A percentile compares a stretch with the other conserved stretches of the same genome.
Conservation (phyloP, 2,113 vertebrate genomes). For the Callaeas wilsoni region DNA sequence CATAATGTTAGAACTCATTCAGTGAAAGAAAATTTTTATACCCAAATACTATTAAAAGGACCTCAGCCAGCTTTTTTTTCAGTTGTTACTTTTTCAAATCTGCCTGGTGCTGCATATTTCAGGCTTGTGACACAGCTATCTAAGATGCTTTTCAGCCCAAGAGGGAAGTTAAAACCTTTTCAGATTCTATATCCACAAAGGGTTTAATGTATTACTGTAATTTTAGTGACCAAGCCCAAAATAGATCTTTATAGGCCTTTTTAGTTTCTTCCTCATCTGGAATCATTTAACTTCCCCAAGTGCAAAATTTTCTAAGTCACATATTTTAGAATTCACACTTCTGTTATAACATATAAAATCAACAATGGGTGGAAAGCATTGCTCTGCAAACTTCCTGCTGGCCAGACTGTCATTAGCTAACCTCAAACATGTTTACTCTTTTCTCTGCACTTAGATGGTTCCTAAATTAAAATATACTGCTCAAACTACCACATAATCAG, state of each 20-base stretch:
- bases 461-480: not conserved
- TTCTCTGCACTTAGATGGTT: not conserved
- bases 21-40: not conserved
- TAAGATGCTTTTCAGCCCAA: not conserved
- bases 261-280: not conserved
- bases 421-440: not conserved
- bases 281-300: not conserved
- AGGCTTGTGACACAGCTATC: not conserved
- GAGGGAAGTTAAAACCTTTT: not conserved
- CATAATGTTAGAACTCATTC: not conserved
- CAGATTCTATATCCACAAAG: not conserved
- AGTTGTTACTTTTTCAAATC: not conserved
- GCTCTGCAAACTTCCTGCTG: not conserved
- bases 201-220: not conserved
- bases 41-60: not conserved
- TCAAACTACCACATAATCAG: not conserved
- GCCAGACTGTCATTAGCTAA: not conserved
- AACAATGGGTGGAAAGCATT: not conserved
- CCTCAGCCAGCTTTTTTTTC: not conserved
- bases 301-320: not conserved
- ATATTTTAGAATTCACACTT: not conserved
- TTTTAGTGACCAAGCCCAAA: not conserved
- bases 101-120: not conserved
- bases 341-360: not conserved
- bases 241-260: not conserved